Evolutionary conservation across 1,140 invertebrate genomes (phyloP), one percentile per base, ranked within the genome.

Genomic region (Zaprionus vittiger): DNA sequence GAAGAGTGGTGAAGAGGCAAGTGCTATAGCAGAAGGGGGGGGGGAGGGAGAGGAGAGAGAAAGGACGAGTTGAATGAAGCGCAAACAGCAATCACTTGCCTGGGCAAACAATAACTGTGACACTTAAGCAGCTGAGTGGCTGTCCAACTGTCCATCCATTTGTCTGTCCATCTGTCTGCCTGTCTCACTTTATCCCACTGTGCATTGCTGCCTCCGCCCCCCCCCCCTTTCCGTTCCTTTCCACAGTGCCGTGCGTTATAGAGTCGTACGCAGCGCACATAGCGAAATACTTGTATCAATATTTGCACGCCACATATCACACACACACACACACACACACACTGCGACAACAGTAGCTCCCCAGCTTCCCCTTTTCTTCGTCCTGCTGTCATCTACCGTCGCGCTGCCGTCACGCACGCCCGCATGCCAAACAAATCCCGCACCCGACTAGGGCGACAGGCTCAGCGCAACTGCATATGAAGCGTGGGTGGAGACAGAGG

Each of bases 51-150:
- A 2, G 2, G 7, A 4, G 61, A 37, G 17, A 15, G 14, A 0
- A 9, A n/a, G 26, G n/a, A 4, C 15, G 11, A 17, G 17, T n/a
- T n/a, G 38, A 28, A 24, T 28, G 37, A 14, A 55, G 15, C 54
- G 83, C 70, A 86, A 83, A 87, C 77, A 89, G 81, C 74, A 87
- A 87, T 87, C 83, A 89, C 84, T 89, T 79, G 84, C 81, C 73
- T 73, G 67, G 65, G 59, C 80, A 89, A 87, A 87, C 84, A 86
- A 73, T 71, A 80, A 86, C 82, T 70, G 66, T 78, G 73, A 66
- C 83, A 89, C 84, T 89, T 78, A 80, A 67, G 70, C 78, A 82
- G 81, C 69, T 66, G 47, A 75, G 47, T 70, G 52, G 47, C 56
- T 47, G 31, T 55, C 64, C 38, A 59, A 52, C 65, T 26, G 57